phyloP scores from a whole-genome alignment of 2,113 vertebrate genomes.

The Kryptolebias marmoratus region DNA sequence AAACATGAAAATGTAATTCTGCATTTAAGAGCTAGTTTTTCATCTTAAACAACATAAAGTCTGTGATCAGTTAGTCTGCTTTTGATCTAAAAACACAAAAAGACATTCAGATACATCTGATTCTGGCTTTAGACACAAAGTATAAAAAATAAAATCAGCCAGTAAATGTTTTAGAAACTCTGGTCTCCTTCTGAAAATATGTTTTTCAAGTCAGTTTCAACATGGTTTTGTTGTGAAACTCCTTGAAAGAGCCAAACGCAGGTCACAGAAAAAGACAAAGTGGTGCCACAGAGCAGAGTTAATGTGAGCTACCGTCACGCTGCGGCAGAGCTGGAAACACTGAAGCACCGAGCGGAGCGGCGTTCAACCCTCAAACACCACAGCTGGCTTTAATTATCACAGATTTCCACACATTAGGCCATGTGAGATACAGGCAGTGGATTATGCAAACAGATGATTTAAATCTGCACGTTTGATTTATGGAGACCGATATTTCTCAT shows the following conservation, averaged over 20 bases:
- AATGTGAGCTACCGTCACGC: background rate
- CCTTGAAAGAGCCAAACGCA: background rate
- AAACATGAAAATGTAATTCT: too few relatives aligned
- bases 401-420: constrained; percentile 60
- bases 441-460: constrained; percentile 65
- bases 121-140: too few relatives aligned
- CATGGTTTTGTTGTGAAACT: background rate
- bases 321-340: background rate
- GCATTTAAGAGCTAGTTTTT: too few relatives aligned
- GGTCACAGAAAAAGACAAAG: background rate
- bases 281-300: background rate
- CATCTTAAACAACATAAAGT: too few relatives aligned
- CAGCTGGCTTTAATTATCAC: constrained; percentile 70
- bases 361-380: constrained; percentile 45
- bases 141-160: too few relatives aligned
- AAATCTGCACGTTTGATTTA: constrained; percentile 65
- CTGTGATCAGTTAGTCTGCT: too few relatives aligned
- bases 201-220: background rate
- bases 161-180: too few relatives aligned
- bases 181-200: too few relatives aligned
- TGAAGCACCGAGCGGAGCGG: background rate
- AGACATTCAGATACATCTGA: too few relatives aligned
- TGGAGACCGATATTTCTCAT: constrained; percentile 64
- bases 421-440: constrained; percentile 49
- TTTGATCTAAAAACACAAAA: too few relatives aligned